Base-by-base conservation (phyloP, 1,140 invertebrate genomes). In the Magallana angulata region DNA sequence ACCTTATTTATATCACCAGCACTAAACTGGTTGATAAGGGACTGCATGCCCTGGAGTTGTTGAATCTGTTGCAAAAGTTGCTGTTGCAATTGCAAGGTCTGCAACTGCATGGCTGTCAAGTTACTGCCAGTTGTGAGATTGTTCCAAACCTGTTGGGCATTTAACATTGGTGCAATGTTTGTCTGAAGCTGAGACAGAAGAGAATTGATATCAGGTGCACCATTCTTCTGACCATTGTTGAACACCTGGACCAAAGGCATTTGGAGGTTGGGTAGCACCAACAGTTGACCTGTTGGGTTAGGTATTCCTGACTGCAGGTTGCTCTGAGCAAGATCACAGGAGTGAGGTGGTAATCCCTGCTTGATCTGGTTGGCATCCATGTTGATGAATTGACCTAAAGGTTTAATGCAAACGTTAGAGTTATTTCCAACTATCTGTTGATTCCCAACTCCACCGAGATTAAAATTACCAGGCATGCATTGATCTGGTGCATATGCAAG, bases 1-100 rank as follows among this genome's bases (percentile, higher is more conserved):
- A 85, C 12, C 14, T 48, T 71, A 56, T 7, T 16, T 24, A 18
- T 14, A 36, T 76, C 68, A 71, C 62, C 59, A 48, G 82, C 57
- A 82, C 89, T 90, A 57, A 91, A 90, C 85, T 93, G 92, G 84
- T 89, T 92, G 1, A 92, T 91, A 4, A 93, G 89, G 24, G 88
- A 88, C 87, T 93, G 91, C 92, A 93, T 92, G 12, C 91, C 91
- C 56, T 93, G 92, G 18, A 93, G 86, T 60, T 91, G 91, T 82
- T 93, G 92, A 57, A 93, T 86, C 85, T 93, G 92, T 57, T 92
- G 90, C 4, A 91, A 76, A 71, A 92, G 86, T 84, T 92, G 90
- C 68, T 93, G 92, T 62, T 93, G 92, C n/a, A 93, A 82, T 87
- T 93, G 92, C 81, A 90, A 68, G 18, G 91, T 90, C 71, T 92